Evolutionary conservation across 1,140 invertebrate genomes (phyloP).

Genomic region (Heliconius nattereri): DNA sequence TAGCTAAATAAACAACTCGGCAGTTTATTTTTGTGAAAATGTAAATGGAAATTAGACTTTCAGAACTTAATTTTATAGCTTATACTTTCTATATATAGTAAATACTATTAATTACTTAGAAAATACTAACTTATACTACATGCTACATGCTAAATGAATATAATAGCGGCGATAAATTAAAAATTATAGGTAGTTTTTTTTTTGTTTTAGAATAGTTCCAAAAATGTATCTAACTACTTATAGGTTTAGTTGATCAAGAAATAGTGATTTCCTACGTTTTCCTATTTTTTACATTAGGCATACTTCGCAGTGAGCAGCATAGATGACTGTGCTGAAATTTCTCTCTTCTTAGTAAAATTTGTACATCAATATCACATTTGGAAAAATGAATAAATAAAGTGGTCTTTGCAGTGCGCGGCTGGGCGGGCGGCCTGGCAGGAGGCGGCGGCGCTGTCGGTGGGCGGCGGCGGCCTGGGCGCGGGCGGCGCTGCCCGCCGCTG

Average conservation of each 20-base stretch:
- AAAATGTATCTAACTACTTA: not conserved
- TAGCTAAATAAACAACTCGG: not conserved
- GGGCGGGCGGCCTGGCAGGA: conserved; percentile 91
- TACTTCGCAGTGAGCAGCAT: not conserved
- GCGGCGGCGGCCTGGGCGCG: conserved; percentile 69
- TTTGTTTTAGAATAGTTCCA: not conserved
- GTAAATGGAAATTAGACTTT: not conserved
- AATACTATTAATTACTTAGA: not conserved
- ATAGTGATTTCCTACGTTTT: too few species aligned
- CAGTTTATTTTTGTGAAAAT: not conserved
- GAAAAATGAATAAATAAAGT: not conserved
- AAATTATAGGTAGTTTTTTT: not conserved
- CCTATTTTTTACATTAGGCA: too few species aligned
- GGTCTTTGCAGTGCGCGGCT: conserved; percentile 83
- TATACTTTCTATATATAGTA: not conserved
- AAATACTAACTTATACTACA: too few species aligned
- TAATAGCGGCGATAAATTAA: not conserved
- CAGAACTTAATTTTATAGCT: not conserved
- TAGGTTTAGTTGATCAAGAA: not conserved
- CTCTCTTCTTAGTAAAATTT: not conserved
- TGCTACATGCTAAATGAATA: not conserved
- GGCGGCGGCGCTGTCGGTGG: conserved; percentile 76
- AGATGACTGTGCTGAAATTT: not conserved
- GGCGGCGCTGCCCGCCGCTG: conserved; percentile 83
- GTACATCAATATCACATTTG: not conserved